These are phyloP conservation scores for Grantiella picta DNA, from an alignment of 2,113 vertebrate species.

Conservation along the genomic window DNA sequence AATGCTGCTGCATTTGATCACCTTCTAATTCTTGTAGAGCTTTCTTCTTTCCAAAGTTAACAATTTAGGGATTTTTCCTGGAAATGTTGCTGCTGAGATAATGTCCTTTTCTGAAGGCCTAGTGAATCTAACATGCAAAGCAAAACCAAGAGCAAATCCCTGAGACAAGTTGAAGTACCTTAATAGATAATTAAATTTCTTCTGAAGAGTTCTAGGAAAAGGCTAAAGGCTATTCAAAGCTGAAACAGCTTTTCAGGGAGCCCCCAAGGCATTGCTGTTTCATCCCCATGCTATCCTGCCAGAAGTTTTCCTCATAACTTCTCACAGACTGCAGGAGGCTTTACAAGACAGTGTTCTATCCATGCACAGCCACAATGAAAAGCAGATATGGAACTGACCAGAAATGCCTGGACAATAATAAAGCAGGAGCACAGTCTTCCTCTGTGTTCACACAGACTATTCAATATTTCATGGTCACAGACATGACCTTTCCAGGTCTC, in stretches of 20 bases:
- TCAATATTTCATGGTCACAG: background rate
- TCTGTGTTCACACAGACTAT: background rate
- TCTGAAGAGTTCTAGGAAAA: background rate
- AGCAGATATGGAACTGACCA: background rate
- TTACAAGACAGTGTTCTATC: background rate
- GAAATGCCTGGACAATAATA: accelerated
- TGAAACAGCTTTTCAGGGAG: background rate
- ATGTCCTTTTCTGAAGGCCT: background rate
- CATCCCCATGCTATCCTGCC: background rate
- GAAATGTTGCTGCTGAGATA: background rate
- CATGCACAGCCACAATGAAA: background rate
- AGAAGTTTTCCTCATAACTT: background rate
- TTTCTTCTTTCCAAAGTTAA: background rate
- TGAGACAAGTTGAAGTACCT: background rate
- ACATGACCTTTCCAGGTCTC: background rate
- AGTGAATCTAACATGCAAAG: background rate
- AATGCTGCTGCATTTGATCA: background rate
- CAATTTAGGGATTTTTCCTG: background rate
- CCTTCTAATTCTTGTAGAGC: background rate
- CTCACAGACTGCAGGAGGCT: background rate
- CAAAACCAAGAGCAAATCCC: background rate
- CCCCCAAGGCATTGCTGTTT: background rate
- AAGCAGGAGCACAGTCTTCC: background rate
- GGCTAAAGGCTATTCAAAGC: background rate
- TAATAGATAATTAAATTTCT: background rate